Base-by-base conservation (phyloP, 1,140 invertebrate genomes). In the Mycetomoellerius zeteki region DNA sequence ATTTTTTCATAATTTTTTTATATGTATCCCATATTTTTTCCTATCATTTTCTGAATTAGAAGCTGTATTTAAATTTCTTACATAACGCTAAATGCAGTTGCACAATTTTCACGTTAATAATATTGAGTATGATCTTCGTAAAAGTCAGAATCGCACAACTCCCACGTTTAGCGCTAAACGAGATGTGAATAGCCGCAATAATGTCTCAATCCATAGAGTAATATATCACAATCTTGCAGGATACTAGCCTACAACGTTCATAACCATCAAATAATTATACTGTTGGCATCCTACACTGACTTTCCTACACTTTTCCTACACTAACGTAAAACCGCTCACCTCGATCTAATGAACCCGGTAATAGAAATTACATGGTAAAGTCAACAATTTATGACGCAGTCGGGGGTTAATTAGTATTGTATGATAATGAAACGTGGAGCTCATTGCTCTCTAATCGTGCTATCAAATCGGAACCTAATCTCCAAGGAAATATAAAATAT, bases 191-290 rank as follows among this genome's bases (percentile, higher is more conserved):
- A n/a, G 16, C 52, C 16, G 24, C 19, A 58, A 14, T 82, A 82
- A 82, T 82, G 71, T 82, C 80, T 82, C 80, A 82, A 73, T 73
- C 33, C 80, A 14, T 47, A 30, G 21, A 60, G 52, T 58, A 82
- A 82, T 82, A 82, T 73, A 82, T 82, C 80, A 81, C 50, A 72
- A 82, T 82, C 67, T 73, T 58, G 27, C 67, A 72, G 27, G 80
- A 47, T 56, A 73, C 65, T 56, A 21, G 21, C 37, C 78, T 56
- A 37, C 37, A 43, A 73, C 69, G 73, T 72, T n/a, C 52, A 82
- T 72, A 72, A 82, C 52, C 19, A 47, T 72, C 16, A 56, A 81
- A 82, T 82, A 82, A 82, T 82, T 82, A 82, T 30, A 72, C 80
- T 24, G 65, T 56, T 71, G 65, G 30, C 78, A 47, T 72, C 80